A percentile compares a stretch with the other conserved stretches of the same genome.
Conservation (phyloP, 2,888 invertebrate species). For the Tetranychus truncatus region DNA sequence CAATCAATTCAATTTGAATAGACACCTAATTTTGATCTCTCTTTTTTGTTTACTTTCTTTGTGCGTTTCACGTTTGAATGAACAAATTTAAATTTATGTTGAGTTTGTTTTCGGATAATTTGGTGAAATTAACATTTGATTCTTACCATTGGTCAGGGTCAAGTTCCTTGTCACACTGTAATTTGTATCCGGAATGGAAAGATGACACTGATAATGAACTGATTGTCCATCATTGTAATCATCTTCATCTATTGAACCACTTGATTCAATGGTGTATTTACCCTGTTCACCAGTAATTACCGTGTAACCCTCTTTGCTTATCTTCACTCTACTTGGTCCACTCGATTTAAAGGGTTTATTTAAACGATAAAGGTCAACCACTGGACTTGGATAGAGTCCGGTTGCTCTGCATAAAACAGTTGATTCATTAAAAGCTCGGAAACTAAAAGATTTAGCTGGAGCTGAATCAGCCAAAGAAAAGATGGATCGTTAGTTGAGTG, state of each 20-base stretch:
- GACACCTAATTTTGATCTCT: background rate
- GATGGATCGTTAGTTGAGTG: background rate
- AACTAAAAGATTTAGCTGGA: constrained; percentile 5
- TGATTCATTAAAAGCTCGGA: constrained; percentile 14
- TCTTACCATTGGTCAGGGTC: constrained; percentile 19
- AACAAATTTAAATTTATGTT: background rate
- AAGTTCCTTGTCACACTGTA: constrained; percentile 13
- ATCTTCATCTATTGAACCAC: constrained; percentile 3
- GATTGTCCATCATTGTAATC: constrained; percentile 1
- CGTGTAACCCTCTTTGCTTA: background rate
- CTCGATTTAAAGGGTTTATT: background rate
- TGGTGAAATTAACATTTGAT: background rate
- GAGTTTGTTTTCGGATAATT: background rate
- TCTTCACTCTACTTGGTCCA: background rate
- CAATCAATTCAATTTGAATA: background rate
- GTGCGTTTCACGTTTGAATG: background rate
- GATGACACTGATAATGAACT: constrained; percentile 19
- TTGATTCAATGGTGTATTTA: background rate
- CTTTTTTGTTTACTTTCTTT: too few relatives aligned
- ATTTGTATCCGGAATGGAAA: constrained; percentile 18
- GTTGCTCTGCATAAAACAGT: constrained; percentile 25
- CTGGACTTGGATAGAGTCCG: constrained; percentile 25
- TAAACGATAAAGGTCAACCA: constrained; percentile 10
- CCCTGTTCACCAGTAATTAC: background rate
- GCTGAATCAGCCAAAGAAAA: background rate